A percentile compares a stretch with the other conserved stretches of the same genome.
These are phyloP conservation scores for Drosophila macrospina DNA, from an alignment of 2,888 invertebrate genomes.

Conservation along the genomic window DNA sequence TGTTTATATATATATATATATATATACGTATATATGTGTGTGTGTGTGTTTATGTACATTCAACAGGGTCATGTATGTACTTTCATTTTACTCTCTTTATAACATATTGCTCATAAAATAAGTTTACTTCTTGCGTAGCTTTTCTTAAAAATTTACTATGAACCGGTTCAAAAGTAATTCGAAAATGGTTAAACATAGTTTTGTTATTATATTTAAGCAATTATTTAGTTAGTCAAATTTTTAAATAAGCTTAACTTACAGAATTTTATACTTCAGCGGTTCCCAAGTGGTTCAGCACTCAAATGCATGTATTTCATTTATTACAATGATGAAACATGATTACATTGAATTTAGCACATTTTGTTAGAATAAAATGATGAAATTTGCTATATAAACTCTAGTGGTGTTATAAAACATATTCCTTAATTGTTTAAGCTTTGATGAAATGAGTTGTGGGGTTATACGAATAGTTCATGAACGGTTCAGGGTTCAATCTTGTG, in stretches of 20 bases:
- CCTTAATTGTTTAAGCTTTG: background rate
- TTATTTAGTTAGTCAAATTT: background rate
- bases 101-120: background rate
- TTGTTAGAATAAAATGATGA: background rate
- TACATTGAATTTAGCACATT: no score
- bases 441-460: background rate
- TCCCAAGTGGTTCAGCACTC: background rate
- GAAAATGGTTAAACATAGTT: background rate
- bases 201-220: background rate
- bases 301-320: background rate
- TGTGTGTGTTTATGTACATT: slow-evolving; percentile 1
- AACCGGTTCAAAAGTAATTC: background rate
- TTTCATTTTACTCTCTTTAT: background rate
- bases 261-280: no score
- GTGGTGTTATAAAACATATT: background rate
- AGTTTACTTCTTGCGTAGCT: background rate
- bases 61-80: slow-evolving; percentile 18
- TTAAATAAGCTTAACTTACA: no score
- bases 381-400: background rate
- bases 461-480: background rate
- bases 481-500: background rate
- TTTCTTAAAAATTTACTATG: background rate
- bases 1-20: background rate
- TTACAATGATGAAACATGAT: no score
- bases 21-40: background rate